A percentile compares a stretch with the other conserved stretches of the same genome.
phyloP scores from a whole-genome alignment of 2,113 vertebrate genomes.

The Asarcornis scutulata region DNA sequence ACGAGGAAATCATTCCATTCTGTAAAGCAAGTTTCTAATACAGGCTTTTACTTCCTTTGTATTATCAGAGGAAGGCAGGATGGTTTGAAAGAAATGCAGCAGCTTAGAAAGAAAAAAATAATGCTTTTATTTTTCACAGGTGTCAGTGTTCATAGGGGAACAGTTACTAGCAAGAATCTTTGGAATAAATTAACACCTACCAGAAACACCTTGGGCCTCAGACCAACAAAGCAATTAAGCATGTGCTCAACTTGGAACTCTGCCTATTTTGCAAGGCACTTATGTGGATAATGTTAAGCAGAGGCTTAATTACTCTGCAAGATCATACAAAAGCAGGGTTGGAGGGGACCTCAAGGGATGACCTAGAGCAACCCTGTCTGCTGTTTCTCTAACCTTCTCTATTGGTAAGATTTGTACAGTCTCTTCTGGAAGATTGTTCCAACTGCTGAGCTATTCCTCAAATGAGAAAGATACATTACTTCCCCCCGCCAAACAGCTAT shows the following conservation, averaged over 20 bases:
- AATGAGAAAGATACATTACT: not conserved
- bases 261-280: conserved; percentile 20
- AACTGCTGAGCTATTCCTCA: not conserved
- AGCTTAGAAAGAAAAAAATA: conserved; percentile 48
- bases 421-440: not conserved
- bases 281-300: conserved; percentile 18
- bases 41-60: conserved; percentile 26
- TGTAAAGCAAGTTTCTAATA: not conserved
- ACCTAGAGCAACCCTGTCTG: conserved; percentile 5
- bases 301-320: conserved; percentile 44
- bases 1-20: conserved; percentile 34
- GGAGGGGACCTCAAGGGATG: conserved; percentile 18
- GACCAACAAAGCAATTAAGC: conserved; percentile 52
- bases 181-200: conserved; percentile 59
- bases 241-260: not conserved
- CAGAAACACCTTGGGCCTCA: conserved; percentile 45
- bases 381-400: not conserved
- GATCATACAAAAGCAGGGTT: conserved; percentile 7
- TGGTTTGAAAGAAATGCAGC: conserved; percentile 47
- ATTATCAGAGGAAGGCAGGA: conserved; percentile 45
- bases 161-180: conserved; percentile 48
- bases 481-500: not conserved
- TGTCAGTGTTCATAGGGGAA: conserved; percentile 42
- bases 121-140: conserved; percentile 48
- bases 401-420: not conserved